Evolutionary conservation across 92 coral and sea anemone genomes (phyloP).

Genomic region (Porites evermanni): DNA sequence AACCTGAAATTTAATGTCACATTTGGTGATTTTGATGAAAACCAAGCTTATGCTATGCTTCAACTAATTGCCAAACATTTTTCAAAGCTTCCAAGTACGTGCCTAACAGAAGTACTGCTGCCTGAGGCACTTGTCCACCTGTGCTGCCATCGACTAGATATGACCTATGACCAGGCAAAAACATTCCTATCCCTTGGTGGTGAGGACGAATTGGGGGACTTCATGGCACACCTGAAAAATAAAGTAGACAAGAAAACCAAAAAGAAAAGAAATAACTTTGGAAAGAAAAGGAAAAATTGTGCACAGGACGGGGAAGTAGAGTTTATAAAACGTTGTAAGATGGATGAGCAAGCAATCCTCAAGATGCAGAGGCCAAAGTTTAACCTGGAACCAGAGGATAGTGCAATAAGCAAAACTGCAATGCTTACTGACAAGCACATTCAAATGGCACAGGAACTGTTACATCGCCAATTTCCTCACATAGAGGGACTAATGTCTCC

Average conservation of each 20-base stretch:
- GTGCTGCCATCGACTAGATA: constrained; percentile 19
- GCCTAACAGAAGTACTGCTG: constrained; percentile 30
- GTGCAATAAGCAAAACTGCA: constrained; percentile 2
- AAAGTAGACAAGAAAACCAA: background rate
- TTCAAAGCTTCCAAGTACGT: background rate
- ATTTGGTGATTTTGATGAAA: constrained; percentile 24
- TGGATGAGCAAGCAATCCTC: background rate
- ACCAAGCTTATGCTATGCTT: constrained; percentile 12
- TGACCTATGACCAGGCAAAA: constrained; percentile 14
- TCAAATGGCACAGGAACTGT: constrained; percentile 27
- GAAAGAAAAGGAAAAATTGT: background rate
- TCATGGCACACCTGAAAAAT: background rate
- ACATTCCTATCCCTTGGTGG: background rate
- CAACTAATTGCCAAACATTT: constrained; percentile 13
- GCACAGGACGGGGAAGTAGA: constrained; percentile 11
- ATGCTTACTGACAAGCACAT: constrained; percentile 50
- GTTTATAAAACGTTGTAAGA: constrained; percentile 1
- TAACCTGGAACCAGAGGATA: constrained; percentile 6
- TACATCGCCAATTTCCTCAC: constrained; percentile 44
- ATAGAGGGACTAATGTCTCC: constrained; percentile 48
- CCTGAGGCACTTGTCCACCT: constrained; percentile 43
- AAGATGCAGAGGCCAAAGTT: constrained; percentile 16
- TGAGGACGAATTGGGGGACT: background rate
- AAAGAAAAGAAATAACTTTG: background rate
- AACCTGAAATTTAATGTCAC: constrained; percentile 7